Evolutionary conservation across 2,888 invertebrate genomes (phyloP).

Genomic region (Drosophila lacicola): DNA sequence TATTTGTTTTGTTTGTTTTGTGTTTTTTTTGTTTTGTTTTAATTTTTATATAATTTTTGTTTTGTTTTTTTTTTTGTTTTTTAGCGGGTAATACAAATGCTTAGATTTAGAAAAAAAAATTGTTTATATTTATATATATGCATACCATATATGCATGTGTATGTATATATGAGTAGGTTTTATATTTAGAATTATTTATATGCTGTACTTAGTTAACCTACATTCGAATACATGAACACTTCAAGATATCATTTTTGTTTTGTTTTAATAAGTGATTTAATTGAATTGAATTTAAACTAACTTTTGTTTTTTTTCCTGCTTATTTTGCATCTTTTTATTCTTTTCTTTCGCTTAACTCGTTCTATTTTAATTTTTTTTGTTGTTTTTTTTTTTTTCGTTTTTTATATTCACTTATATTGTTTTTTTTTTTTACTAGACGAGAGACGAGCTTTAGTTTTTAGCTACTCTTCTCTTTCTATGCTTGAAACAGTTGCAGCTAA

Average conservation of each 20-base stretch:
- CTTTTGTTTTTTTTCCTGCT: slow-evolving; percentile 53
- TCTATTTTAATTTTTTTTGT: slow-evolving; percentile 16
- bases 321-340: slow-evolving; percentile 4
- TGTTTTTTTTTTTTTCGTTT: slow-evolving; percentile 1
- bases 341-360: slow-evolving; percentile 14
- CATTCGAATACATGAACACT: slow-evolving; percentile 80
- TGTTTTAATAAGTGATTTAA: slow-evolving; percentile 70
- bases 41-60: slow-evolving; percentile 43
- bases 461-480: slow-evolving; percentile 5
- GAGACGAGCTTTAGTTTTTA: slow-evolving; percentile 13
- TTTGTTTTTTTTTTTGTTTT: slow-evolving; percentile 36
- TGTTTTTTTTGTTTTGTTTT: slow-evolving; percentile 45
- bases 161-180: slow-evolving; percentile 44
- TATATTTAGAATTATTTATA: slow-evolving; percentile 62
- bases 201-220: slow-evolving; percentile 73
- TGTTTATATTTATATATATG: slow-evolving; percentile 44
- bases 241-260: slow-evolving; percentile 70
- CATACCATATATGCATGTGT: slow-evolving; percentile 37
- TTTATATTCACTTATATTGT: slow-evolving; percentile 27
- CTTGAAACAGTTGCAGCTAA: slow-evolving; percentile 42
- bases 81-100: slow-evolving; percentile 76
- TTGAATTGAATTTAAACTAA: slow-evolving; percentile 75
- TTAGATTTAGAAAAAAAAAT: slow-evolving; percentile 72
- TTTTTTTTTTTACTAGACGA: slow-evolving; percentile 23
- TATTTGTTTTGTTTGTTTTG: slow-evolving; percentile 27